Evolutionary conservation across 2,113 vertebrate species (phyloP), one percentile per base, ranked within the genome.

Genomic region (Fulmarus glacialis): DNA sequence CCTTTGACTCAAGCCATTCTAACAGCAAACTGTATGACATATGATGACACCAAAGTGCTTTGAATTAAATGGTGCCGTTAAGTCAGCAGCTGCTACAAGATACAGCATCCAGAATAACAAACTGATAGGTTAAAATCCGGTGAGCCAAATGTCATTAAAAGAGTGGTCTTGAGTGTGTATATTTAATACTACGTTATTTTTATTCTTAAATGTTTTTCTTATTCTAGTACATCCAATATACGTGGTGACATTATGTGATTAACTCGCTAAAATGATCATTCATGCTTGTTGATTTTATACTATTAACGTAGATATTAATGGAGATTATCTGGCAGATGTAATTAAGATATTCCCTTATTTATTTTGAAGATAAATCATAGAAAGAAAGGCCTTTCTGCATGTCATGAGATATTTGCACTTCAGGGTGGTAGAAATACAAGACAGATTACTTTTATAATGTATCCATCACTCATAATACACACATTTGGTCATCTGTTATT

Each of bases 381-480:
- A 67, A 91, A 77, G 52, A 26, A 24, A 79, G 34, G 48, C 24
- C 18, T 52, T 91, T 75, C 73, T 92, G 52, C 7, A 7, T 36
- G 60, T 91, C 94, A 93, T 58, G 62, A 91, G 88, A 60, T 95
- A 84, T n/a, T 53, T 79, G 22, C 30, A 82, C 34, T 95, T 91
- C 58, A 67, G 70, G 66, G 89, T 40, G 62, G 70, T 5, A 81
- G 71, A 95, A 96, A 94, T 56, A 79, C 48, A 82, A 90, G 82
- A 91, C 36, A 92, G 64, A 64, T 67, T 26, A 47, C 52, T 83
- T 87, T 83, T 56, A 26, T 58, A 43, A 87, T 17, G 30, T 38
- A 63, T 82, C 56, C 79, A 80, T 78, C 77, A 68, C 62, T 82
- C 80, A 4, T 78, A 85, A 87, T 36, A 53, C 8, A 85, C 32